A percentile compares a stretch with the other conserved stretches of the same genome.
These are phyloP conservation scores for Yponomeuta cagnagella DNA, from an alignment of 2,888 invertebrate genomes.

Conservation along the genomic window DNA sequence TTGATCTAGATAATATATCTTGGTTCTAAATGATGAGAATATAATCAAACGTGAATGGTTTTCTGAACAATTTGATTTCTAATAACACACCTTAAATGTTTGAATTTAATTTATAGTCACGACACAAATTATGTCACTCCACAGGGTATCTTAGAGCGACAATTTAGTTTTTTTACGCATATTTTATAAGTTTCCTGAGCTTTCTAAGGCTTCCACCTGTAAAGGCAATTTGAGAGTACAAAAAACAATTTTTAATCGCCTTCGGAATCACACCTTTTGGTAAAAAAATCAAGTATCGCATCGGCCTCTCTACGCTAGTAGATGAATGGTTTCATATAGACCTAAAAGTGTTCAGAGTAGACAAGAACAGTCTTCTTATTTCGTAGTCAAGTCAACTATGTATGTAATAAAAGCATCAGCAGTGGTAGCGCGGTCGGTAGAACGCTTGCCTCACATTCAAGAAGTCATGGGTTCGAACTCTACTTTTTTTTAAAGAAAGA, in stretches of 20 bases:
- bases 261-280: constrained; percentile 67
- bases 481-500: no score
- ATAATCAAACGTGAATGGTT: not conserved
- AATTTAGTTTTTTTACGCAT: constrained; percentile 16
- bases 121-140: constrained; percentile 18
- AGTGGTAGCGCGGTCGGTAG: no score
- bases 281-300: constrained; percentile 53
- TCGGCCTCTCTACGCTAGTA: constrained; percentile 48
- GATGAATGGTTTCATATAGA: constrained; percentile 28
- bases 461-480: no score
- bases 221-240: constrained; percentile 39
- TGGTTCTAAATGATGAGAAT: not conserved
- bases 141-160: constrained; percentile 18
- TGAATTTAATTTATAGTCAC: constrained; percentile 17
- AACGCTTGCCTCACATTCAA: no score
- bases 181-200: not conserved
- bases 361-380: not conserved
- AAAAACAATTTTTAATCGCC: constrained; percentile 54
- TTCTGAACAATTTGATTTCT: not conserved
- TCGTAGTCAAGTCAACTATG: no score
- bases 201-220: constrained; percentile 22
- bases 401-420: no score
- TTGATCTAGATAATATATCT: not conserved
- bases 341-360: constrained; percentile 25
- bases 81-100: not conserved